Percentiles rank a stretch among this genome's conserved stretches.
Conservation (phyloP, 2,797 vertebrate genomes). For the Huso huso region DNA sequence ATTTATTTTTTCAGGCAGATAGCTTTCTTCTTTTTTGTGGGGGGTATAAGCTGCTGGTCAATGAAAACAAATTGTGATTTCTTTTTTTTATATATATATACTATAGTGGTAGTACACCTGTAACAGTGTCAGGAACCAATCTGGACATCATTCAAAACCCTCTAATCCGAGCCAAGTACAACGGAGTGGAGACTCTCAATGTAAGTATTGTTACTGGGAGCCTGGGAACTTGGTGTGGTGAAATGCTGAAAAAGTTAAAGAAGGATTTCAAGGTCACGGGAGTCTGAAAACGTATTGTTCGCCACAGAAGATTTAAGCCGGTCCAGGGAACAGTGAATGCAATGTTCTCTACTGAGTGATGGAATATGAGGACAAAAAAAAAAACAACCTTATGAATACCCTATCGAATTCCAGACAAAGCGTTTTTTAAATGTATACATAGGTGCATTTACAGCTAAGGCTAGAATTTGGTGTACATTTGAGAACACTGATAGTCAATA, state of each 20-base stretch:
- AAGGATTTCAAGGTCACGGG: slow-evolving; percentile 1
- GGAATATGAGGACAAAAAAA: background rate
- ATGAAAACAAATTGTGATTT: no score
- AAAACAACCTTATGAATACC: background rate
- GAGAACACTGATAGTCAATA: no score
- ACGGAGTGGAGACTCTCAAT: slow-evolving; percentile 80
- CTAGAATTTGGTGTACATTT: no score
- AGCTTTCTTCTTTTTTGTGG: no score
- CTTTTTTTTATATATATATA: slow-evolving; percentile 13
- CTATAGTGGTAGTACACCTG: slow-evolving; percentile 84
- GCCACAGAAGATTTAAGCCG: background rate
- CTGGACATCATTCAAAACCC: slow-evolving; percentile 95
- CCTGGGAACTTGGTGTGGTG: slow-evolving; percentile 1
- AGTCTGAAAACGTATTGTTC: slow-evolving; percentile 4
- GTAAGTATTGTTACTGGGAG: slow-evolving; percentile 59
- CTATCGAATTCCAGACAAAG: background rate
- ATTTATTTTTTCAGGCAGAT: no score
- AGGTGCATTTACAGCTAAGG: no score
- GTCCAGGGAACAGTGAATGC: background rate
- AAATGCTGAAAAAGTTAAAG: background rate
- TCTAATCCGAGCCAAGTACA: slow-evolving; percentile 89
- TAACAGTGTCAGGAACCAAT: slow-evolving; percentile 88
- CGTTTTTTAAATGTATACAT: background rate
- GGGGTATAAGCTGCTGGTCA: no score
- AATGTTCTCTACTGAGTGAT: background rate